These are phyloP conservation scores for Pteropus rufus DNA, from an alignment of 2,797 vertebrate species.

Conservation along the genomic window DNA sequence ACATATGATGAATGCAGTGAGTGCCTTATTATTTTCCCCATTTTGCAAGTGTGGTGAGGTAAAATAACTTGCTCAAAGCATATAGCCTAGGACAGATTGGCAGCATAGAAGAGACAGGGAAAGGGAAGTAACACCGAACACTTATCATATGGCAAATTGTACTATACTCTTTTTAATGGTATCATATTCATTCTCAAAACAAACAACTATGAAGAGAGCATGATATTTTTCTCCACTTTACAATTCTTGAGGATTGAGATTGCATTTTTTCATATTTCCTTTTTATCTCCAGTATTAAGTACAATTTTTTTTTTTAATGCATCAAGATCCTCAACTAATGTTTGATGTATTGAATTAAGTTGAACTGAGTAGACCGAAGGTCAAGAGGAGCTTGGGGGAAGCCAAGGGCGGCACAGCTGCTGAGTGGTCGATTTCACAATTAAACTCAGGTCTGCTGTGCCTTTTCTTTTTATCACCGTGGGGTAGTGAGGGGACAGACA, in stretches of 20 bases:
- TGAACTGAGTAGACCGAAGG: neutral
- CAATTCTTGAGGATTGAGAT: neutral
- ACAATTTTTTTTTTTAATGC: neutral
- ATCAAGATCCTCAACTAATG: neutral
- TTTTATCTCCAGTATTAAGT: neutral
- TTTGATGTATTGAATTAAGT: slow-evolving; percentile 36
- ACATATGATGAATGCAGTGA: neutral
- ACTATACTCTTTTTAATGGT: neutral
- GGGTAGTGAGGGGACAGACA: neutral
- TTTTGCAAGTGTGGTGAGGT: neutral
- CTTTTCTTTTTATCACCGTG: neutral
- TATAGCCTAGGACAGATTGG: neutral
- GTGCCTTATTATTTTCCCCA: neutral
- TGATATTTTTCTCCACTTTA: neutral
- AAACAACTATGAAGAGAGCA: neutral
- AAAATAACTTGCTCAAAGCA: neutral
- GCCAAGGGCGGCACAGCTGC: neutral
- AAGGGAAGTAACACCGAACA: neutral
- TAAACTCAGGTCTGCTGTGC: neutral
- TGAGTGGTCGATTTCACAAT: neutral
- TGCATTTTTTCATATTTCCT: neutral
- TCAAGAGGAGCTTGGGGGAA: neutral
- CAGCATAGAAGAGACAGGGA: neutral
- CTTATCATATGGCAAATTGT: neutral
- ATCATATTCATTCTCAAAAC: neutral